A percentile compares a stretch with the other conserved stretches of the same genome.
Evolutionary conservation across 2,113 vertebrate species (phyloP).

Genomic region (Montifringilla adamsi): DNA sequence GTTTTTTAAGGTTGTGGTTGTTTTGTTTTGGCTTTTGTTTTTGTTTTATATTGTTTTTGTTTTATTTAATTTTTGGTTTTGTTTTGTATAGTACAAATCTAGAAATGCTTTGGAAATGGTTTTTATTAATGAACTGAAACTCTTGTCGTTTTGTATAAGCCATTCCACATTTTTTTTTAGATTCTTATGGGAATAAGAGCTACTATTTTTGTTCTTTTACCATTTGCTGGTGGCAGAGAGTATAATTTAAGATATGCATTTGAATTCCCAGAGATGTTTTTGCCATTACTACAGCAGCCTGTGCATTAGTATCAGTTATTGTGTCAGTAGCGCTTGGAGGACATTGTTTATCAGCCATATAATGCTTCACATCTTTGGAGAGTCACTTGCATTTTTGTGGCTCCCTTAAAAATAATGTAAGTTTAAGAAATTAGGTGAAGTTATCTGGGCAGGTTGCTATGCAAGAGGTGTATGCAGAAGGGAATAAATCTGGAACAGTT

Average conservation of each 20-base stretch:
- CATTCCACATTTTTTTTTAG: neutral
- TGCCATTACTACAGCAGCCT: neutral
- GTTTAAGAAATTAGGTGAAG: neutral
- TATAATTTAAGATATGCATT: neutral
- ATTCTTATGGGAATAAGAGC: neutral
- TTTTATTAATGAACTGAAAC: neutral
- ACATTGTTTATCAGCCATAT: neutral
- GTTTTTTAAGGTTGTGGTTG: neutral
- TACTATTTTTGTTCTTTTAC: constrained; percentile 8
- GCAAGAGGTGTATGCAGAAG: neutral
- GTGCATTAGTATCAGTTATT: neutral
- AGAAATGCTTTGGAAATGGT: neutral
- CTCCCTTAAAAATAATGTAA: neutral
- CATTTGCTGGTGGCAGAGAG: neutral
- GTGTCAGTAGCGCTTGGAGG: neutral
- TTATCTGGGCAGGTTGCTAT: neutral
- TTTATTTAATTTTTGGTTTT: neutral
- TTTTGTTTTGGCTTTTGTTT: neutral
- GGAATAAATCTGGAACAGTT: neutral
- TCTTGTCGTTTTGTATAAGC: neutral
- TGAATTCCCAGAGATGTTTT: neutral
- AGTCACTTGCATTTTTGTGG: neutral
- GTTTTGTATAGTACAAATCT: neutral
- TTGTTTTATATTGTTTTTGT: neutral
- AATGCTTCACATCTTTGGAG: neutral